Base-by-base conservation (phyloP, 1,140 invertebrate species). In the Stenopsyche tienmushanensis region DNA sequence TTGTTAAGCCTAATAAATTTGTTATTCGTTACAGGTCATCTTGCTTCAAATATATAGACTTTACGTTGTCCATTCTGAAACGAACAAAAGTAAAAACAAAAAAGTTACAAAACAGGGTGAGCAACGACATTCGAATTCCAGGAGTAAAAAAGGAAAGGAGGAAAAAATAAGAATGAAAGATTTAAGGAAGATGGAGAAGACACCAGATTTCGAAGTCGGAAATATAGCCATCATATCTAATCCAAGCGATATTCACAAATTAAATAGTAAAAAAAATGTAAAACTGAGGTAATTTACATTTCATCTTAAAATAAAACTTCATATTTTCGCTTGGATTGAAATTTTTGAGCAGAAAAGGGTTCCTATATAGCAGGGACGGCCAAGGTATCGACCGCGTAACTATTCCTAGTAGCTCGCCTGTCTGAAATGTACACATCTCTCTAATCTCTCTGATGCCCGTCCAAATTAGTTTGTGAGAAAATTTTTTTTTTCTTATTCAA, bases 31-130 rank as follows among this genome's bases (percentile, higher is more conserved):
- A 39, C 85, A 67, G 93, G 93, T 95, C 3, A 95, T 95, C 65
- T 74, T 93, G 1, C 78, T 96, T 0, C 90, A 95, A 72, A 80
- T 94, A 39, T 95, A 95, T 72, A 79, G 93, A 15, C 80, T 94
- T 0, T 88, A 92, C 70, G 91, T 95, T 0, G 86, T 94, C 0
- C 88, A 93, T 67, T 75, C 83, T 54, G 85, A 87, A 72, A 84
- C 80, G 0, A 80, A 84, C 41, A 84, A 83, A 72, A 85, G 82
- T 73, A 83, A 82, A 67, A 78, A 76, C 64, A 78, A 79, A 52
- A 72, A 77, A 44, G 72, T 73, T 52, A 74, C 71, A 50, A 79
- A 75, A 26, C 72, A 29, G 49, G 29, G 15, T 9, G 59, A 63
- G 26, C 15, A 1, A 34, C 10, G 8, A 41, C 10, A 57, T 5